These are phyloP conservation scores for Leptinotarsa tumamoca DNA, from an alignment of 2,888 invertebrate species.

Conservation along the genomic window DNA sequence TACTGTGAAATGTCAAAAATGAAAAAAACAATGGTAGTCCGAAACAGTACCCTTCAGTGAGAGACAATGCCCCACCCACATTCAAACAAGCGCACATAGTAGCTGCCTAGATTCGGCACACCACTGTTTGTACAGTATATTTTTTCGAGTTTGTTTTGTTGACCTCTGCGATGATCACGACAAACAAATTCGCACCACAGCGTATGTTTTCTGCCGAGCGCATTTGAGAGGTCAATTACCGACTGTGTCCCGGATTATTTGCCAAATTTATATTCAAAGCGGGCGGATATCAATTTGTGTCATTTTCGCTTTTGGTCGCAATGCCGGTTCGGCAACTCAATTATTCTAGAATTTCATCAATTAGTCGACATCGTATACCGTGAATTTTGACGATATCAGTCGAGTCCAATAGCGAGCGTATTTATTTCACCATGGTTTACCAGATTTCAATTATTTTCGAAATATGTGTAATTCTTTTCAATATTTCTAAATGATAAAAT, in stretches of 20 bases:
- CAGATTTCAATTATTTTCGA: no score
- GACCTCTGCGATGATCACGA: constrained; percentile 29
- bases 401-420: no score
- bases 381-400: no score
- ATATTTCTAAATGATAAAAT: no score
- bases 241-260: constrained; percentile 31
- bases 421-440: no score
- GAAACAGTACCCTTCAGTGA: no score
- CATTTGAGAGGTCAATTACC: constrained; percentile 40
- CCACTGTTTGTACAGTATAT: constrained; percentile 11
- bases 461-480: no score
- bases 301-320: neutral
- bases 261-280: constrained; percentile 37
- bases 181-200: constrained; percentile 33
- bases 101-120: neutral
- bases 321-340: constrained; percentile 5
- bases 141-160: constrained; percentile 23
- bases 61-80: no score
- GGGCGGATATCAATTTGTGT: constrained; percentile 21
- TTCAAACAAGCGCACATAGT: no score
- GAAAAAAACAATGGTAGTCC: no score
- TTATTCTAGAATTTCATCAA: neutral
- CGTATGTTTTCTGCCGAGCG: constrained; percentile 23
- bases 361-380: neutral
- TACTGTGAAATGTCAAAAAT: no score